Percentiles rank a stretch among this genome's conserved stretches.
phyloP scores from a whole-genome alignment of 2,888 invertebrate species.

The Drosophila aldrichi region DNA sequence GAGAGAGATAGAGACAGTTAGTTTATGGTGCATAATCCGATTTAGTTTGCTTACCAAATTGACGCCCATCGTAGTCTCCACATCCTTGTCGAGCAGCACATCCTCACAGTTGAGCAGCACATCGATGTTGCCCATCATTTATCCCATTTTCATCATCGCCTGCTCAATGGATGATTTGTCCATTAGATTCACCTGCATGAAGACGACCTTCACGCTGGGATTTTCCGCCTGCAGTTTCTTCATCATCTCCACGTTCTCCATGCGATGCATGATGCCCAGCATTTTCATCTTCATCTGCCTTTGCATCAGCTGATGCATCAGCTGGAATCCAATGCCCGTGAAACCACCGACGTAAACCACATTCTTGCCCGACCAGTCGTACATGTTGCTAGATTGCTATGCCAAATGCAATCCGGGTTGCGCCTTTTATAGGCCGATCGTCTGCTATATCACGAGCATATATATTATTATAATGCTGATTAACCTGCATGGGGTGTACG shows the following conservation, averaged over 20 bases:
- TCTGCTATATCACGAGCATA: constrained; percentile 9
- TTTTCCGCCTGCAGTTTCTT: constrained; percentile 78
- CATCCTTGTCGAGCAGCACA: constrained; percentile 81
- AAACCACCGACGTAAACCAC: constrained; percentile 82
- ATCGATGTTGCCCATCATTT: constrained; percentile 78
- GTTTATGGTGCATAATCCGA: not conserved
- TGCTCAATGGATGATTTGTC: constrained; percentile 75
- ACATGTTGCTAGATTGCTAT: constrained; percentile 64
- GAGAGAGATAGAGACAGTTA: not conserved
- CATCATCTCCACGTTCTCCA: constrained; percentile 83
- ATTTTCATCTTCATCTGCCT: constrained; percentile 73
- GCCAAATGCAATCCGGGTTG: not conserved
- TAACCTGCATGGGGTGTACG: not conserved
- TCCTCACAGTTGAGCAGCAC: constrained; percentile 81
- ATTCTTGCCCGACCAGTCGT: constrained; percentile 81
- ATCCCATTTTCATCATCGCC: constrained; percentile 72
- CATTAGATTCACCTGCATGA: constrained; percentile 79
- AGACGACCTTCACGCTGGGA: constrained; percentile 68
- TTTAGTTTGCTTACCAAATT: constrained; percentile 77
- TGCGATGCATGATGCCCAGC: constrained; percentile 77
- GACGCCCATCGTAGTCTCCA: constrained; percentile 82
- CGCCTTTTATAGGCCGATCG: constrained; percentile 29
- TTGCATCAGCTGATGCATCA: constrained; percentile 78
- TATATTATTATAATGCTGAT: not conserved
- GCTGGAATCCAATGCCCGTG: constrained; percentile 79